These are phyloP conservation scores for Ethmia dodecea DNA, from an alignment of 2,888 invertebrate genomes.

Conservation along the genomic window DNA sequence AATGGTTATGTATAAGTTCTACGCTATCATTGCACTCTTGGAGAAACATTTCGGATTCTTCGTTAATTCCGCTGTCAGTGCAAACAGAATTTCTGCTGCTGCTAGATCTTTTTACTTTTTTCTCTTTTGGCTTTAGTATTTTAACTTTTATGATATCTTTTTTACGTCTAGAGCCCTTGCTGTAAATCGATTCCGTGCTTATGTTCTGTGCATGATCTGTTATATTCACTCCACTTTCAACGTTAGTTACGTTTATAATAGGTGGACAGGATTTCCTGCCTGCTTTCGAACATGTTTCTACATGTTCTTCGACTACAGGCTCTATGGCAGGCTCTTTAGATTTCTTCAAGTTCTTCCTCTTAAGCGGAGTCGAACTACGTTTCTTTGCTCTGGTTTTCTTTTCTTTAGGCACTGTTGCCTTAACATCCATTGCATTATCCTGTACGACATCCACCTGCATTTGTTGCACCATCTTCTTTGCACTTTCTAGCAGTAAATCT, in stretches of 20 bases:
- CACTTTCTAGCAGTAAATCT: slow-evolving; percentile 54
- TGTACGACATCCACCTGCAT: slow-evolving; percentile 23
- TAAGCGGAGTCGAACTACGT: slow-evolving; percentile 50
- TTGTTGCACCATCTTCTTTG: slow-evolving; percentile 36
- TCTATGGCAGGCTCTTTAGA: slow-evolving; percentile 28
- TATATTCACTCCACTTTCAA: slow-evolving; percentile 20
- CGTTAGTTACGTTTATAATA: slow-evolving; percentile 24
- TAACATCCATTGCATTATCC: slow-evolving; percentile 21
- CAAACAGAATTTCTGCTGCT: slow-evolving; percentile 24
- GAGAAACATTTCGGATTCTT: slow-evolving; percentile 33
- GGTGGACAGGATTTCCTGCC: slow-evolving; percentile 54
- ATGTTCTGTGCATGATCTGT: no score
- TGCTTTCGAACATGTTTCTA: slow-evolving; percentile 37
- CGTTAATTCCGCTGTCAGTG: slow-evolving; percentile 49
- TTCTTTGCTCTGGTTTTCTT: slow-evolving; percentile 24
- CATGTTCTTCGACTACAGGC: slow-evolving; percentile 43
- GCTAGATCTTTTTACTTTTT: slow-evolving; percentile 7
- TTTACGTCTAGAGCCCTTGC: slow-evolving; percentile 34
- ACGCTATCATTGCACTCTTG: slow-evolving; percentile 36
- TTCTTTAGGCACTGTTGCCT: slow-evolving; percentile 6
- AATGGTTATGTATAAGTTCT: slow-evolving; percentile 65
- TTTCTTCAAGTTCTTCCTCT: slow-evolving; percentile 30
- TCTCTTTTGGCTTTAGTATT: slow-evolving; percentile 44
- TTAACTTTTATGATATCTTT: slow-evolving; percentile 65
- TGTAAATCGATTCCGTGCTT: slow-evolving; percentile 8